Evolutionary conservation across 2,888 invertebrate genomes (phyloP).

Genomic region (Mactromeris polynyma): DNA sequence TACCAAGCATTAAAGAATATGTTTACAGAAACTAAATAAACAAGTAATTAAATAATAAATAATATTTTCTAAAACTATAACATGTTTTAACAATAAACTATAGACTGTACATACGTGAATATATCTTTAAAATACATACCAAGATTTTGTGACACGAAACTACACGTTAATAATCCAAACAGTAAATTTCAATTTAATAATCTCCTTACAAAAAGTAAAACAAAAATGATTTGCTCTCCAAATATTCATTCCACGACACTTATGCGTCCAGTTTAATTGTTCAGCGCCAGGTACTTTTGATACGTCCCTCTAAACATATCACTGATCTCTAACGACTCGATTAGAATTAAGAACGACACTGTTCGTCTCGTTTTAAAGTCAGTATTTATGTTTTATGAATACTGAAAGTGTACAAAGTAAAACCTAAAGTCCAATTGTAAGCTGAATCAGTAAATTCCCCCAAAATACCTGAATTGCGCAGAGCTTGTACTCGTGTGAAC

Average conservation of each 20-base stretch:
- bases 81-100: too few relatives aligned
- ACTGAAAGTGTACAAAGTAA: not conserved
- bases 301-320: not conserved
- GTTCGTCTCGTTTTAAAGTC: not conserved
- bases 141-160: not conserved
- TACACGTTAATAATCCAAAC: not conserved
- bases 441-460: not conserved
- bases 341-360: not conserved
- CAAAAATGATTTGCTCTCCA: not conserved
- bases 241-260: not conserved
- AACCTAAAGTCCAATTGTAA: not conserved
- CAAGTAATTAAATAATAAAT: too few relatives aligned
- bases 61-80: too few relatives aligned
- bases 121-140: not conserved
- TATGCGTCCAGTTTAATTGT: not conserved
- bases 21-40: not conserved
- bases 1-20: not conserved
- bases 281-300: not conserved
- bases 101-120: too few relatives aligned
- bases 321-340: not conserved
- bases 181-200: constrained; percentile 3
- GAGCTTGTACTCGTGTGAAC: not conserved
- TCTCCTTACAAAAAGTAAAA: constrained; percentile 19
- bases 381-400: not conserved
- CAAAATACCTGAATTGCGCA: constrained; percentile 6